Evolutionary conservation across 2,113 vertebrate genomes (phyloP), one percentile per base, ranked within the genome.

Genomic region (Ia io): DNA sequence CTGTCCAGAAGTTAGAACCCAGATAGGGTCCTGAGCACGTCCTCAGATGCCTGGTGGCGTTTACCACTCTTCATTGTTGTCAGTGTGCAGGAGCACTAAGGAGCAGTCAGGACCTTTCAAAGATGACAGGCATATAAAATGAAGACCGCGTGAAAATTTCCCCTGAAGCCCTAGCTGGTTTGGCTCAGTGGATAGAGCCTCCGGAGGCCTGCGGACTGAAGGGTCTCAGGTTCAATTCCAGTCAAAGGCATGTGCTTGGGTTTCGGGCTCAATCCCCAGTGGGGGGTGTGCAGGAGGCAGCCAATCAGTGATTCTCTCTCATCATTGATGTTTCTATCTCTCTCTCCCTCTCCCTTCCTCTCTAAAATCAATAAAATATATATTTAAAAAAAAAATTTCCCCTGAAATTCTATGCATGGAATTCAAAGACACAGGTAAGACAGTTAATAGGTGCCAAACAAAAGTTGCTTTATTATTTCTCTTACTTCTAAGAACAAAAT

Each of bases 401-500:
- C 37, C 76, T n/a, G 9, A 84, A n/a, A 63, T 67, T 73, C 56
- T 88, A 7, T 14, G 20, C 18, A 44, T 3, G 13, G 69, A 67
- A 17, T 82, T 70, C 51, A 85, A 77, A 89, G 84, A 65, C 42
- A 74, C 40, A 84, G 44, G 17, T 40, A 32, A 37, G 69, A 71
- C 23, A 32, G 53, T 88, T 73, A 73, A 23, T 9, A 51, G 10
- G 5, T 13, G 32, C 11, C 13, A 84, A 83, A 42, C 17, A 67
- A 63, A 88, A 88, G 25, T 8, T 78, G 40, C 30, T 79, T 82
- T 47, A 40, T 70, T 35, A 82, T 93, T 83, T 85, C n/a, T 47
- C 74, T 92, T 90, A 16, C 28, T 61, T 94, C 53, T 51, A 79
- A 88, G 32, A 56, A 92, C 56, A 93, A 91, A 91, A 44, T 28